A percentile compares a stretch with the other conserved stretches of the same genome.
phyloP scores from a whole-genome alignment of 2,888 invertebrate species.

The Sphaeridia pumilis region DNA sequence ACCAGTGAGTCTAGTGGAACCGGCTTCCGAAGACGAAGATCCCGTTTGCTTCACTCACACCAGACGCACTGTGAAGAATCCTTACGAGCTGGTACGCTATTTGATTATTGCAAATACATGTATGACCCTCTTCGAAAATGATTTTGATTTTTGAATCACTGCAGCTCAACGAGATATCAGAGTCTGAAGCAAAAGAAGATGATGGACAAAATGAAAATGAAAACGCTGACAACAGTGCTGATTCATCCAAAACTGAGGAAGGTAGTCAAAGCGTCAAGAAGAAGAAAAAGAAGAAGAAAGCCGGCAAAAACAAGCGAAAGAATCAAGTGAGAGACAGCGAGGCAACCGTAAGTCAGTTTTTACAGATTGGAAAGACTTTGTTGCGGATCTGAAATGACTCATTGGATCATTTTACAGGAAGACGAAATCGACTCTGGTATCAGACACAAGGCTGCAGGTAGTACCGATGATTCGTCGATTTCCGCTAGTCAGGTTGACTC shows the following conservation, averaged over 20 bases:
- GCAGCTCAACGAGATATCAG: slow-evolving; percentile 55
- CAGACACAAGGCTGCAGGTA: neutral
- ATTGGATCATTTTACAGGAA: slow-evolving; percentile 4
- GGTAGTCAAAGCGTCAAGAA: slow-evolving; percentile 41
- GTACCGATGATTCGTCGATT: neutral
- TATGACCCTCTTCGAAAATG: slow-evolving; percentile 42
- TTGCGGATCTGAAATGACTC: neutral
- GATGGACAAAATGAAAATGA: slow-evolving; percentile 41
- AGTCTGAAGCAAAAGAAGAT: slow-evolving; percentile 58
- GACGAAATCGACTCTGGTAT: slow-evolving; percentile 5
- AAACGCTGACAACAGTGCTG: slow-evolving; percentile 28
- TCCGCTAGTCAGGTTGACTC: neutral
- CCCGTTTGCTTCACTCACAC: slow-evolving; percentile 28
- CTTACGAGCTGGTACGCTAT: slow-evolving; percentile 56
- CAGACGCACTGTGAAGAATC: slow-evolving; percentile 41
- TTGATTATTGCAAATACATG: slow-evolving; percentile 43
- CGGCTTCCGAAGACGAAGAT: slow-evolving; percentile 36
- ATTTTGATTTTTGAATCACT: neutral
- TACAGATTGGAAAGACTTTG: neutral
- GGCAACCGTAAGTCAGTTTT: slow-evolving; percentile 7
- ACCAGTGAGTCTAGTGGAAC: slow-evolving; percentile 24
- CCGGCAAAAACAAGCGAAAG: slow-evolving; percentile 23
- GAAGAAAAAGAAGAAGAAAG: slow-evolving; percentile 52
- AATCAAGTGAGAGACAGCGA: slow-evolving; percentile 3
- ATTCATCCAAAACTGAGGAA: slow-evolving; percentile 27